A percentile compares a stretch with the other conserved stretches of the same genome.
Conservation (phyloP, 2,888 invertebrate species). For the Molorchus minor region DNA sequence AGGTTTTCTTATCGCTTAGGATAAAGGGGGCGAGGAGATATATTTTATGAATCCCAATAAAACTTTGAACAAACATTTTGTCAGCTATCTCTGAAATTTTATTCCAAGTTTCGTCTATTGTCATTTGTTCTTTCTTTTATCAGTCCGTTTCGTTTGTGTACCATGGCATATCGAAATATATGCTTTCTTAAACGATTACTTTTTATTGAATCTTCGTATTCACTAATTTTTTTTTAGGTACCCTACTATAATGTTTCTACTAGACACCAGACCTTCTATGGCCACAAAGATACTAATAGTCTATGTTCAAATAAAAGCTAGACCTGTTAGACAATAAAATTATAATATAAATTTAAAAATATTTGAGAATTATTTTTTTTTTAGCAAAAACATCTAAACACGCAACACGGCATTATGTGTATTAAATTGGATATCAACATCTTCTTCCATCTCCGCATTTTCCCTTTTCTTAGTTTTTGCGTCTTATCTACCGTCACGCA, state of each 20-base stretch:
- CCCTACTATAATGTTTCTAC: too few relatives aligned
- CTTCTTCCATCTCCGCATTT: not conserved
- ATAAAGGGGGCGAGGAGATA: not conserved
- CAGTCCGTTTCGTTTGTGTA: not conserved
- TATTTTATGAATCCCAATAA: not conserved
- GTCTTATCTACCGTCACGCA: too few relatives aligned
- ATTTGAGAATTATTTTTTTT: not conserved
- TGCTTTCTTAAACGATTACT: too few relatives aligned
- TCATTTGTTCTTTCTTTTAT: constrained; percentile 15
- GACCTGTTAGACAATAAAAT: too few relatives aligned
- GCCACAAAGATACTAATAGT: too few relatives aligned
- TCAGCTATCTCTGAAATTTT: constrained; percentile 5
- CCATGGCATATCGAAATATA: too few relatives aligned
- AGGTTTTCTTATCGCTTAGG: not conserved
- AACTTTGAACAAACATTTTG: constrained; percentile 4
- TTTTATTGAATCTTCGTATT: too few relatives aligned
- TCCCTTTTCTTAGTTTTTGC: too few relatives aligned
- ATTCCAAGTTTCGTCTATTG: constrained; percentile 9
- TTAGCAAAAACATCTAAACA: not conserved
- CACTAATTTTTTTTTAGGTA: too few relatives aligned
- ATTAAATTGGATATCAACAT: too few relatives aligned
- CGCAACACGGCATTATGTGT: not conserved
- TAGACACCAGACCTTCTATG: too few relatives aligned
- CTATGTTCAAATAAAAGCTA: too few relatives aligned
- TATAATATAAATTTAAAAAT: not conserved